Evolutionary conservation across 2,888 invertebrate species (phyloP).

Genomic region (Rhimphoctona megacephalus): DNA sequence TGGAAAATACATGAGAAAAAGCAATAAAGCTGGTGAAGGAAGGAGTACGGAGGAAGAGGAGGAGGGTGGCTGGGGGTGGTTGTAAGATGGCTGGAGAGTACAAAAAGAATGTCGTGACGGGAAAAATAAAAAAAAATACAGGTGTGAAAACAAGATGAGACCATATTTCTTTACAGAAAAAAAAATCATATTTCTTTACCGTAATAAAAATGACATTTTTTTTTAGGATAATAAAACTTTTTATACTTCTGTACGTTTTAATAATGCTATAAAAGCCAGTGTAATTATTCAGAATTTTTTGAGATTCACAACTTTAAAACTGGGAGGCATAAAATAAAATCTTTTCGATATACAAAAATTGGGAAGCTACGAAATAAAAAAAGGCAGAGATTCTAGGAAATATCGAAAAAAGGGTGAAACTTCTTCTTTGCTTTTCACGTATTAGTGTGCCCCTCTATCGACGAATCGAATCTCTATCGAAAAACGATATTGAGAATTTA

Average conservation of each 20-base stretch:
- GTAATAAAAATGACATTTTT: slow-evolving; percentile 1
- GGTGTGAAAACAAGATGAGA: slow-evolving; percentile 16
- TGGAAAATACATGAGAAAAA: slow-evolving; percentile 46
- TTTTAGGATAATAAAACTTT: not conserved
- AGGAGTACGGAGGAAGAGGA: not conserved
- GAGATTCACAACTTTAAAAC: not conserved
- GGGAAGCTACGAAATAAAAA: not conserved
- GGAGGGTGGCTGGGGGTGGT: slow-evolving; percentile 3
- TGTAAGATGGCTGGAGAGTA: not conserved
- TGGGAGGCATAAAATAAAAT: not conserved
- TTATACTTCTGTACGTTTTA: not conserved
- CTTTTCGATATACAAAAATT: not conserved
- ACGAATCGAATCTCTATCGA: slow-evolving; percentile 60
- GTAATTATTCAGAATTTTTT: not conserved
- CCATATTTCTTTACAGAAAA: slow-evolving; percentile 1
- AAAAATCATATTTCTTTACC: not conserved
- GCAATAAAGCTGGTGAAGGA: slow-evolving; percentile 27
- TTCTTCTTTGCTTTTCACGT: not conserved
- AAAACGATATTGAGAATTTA: slow-evolving; percentile 67
- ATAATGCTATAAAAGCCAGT: not conserved
- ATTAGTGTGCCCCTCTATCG: not conserved
- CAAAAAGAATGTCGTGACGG: slow-evolving; percentile 12
- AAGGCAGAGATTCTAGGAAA: not conserved
- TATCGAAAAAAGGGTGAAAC: slow-evolving; percentile 12
- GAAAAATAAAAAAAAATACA: not conserved